Conservation (phyloP, 2,797 vertebrate species). For the Acanthurus lineatus region DNA sequence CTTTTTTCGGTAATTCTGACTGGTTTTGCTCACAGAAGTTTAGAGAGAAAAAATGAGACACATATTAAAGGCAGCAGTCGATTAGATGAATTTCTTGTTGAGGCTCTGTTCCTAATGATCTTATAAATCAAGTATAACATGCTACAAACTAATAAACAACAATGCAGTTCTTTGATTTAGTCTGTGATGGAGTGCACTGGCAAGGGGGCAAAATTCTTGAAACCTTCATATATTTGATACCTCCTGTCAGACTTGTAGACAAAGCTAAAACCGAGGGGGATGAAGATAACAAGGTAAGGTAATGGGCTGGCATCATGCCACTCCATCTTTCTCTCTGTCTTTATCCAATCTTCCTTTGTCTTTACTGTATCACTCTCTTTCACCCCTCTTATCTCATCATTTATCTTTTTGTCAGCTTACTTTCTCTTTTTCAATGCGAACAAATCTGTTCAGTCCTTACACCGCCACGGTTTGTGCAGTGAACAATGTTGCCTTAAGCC, state of each 20-base stretch:
- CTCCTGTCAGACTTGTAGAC: conserved; percentile 56
- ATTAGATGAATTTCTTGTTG: conserved; percentile 57
- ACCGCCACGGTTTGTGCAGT: conserved; percentile 50
- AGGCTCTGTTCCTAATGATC: conserved; percentile 32
- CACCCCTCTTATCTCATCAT: conserved; percentile 67
- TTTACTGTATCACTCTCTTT: conserved; percentile 68
- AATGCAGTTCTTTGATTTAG: conserved; percentile 30
- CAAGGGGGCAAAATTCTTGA: conserved; percentile 33
- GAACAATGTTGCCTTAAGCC: conserved; percentile 69
- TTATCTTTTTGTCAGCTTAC: conserved; percentile 75
- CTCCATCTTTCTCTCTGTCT: conserved; percentile 64
- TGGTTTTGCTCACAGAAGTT: neutral
- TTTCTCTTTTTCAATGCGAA: conserved; percentile 49
- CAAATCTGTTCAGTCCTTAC: conserved; percentile 61
- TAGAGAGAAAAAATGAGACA: conserved; percentile 39
- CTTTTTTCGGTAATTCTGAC: neutral
- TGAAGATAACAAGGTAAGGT: conserved; percentile 70
- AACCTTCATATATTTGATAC: conserved; percentile 42
- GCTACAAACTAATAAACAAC: conserved; percentile 43
- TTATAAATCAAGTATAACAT: conserved; percentile 42
- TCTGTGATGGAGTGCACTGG: conserved; percentile 2
- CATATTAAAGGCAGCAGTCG: conserved; percentile 15
- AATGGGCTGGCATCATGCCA: conserved; percentile 53
- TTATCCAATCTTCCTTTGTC: conserved; percentile 48
- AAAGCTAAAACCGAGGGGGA: conserved; percentile 61